Evolutionary conservation across 2,888 invertebrate genomes (phyloP).

Genomic region (Lycia hirtaria): DNA sequence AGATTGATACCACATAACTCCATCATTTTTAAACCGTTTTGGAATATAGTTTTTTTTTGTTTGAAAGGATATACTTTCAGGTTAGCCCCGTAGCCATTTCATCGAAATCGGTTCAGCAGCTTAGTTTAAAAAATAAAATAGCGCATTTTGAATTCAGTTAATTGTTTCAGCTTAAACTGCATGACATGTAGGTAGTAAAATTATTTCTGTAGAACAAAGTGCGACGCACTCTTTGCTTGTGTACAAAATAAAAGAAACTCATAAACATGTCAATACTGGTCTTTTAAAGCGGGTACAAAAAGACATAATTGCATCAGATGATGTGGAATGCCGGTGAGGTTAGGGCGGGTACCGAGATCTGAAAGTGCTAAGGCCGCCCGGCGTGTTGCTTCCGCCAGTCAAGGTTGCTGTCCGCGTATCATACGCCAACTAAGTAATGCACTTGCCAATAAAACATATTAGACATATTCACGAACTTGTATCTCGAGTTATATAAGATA

Average conservation of each 20-base stretch:
- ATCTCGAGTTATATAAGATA: slow-evolving; percentile 5
- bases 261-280: not conserved
- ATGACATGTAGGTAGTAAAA: too few species aligned
- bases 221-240: not conserved
- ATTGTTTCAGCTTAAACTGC: too few species aligned
- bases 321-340: slow-evolving; percentile 41
- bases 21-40: too few species aligned
- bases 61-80: too few species aligned
- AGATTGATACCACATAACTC: too few species aligned
- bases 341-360: slow-evolving; percentile 56
- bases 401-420: slow-evolving; percentile 57
- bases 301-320: slow-evolving; percentile 26
- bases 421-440: slow-evolving; percentile 23
- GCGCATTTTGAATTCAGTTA: too few species aligned
- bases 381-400: slow-evolving; percentile 72
- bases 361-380: slow-evolving; percentile 75
- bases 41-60: too few species aligned
- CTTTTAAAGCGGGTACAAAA: slow-evolving; percentile 2
- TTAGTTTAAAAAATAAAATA: too few species aligned
- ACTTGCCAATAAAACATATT: slow-evolving; percentile 8
- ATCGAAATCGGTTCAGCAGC: too few species aligned
- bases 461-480: slow-evolving; percentile 8
- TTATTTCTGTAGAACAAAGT: not conserved
- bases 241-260: not conserved
- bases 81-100: too few species aligned